A percentile compares a stretch with the other conserved stretches of the same genome.
Conservation (phyloP, 2,797 vertebrate genomes). For the Acanthiza pusilla region DNA sequence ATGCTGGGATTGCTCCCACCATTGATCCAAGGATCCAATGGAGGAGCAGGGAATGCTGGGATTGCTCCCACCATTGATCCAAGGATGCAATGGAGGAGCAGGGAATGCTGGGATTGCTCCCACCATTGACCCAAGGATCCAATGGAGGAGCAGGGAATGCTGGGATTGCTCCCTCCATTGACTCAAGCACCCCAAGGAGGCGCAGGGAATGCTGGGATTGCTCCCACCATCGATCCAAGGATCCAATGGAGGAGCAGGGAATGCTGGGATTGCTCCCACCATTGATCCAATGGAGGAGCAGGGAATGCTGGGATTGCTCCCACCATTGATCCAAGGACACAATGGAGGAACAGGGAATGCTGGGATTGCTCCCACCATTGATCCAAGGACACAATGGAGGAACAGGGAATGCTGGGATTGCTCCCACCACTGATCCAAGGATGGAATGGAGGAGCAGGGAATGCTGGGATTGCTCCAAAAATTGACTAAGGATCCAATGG, state of each 20-base stretch:
- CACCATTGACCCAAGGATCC: not conserved
- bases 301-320: not conserved
- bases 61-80: too few relatives aligned
- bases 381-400: not conserved
- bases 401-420: not conserved
- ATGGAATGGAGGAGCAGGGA: fast-evolving
- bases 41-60: not conserved
- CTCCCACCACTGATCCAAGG: too few relatives aligned
- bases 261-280: not conserved
- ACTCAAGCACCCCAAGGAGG: too few relatives aligned
- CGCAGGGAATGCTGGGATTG: too few relatives aligned
- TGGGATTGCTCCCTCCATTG: not conserved
- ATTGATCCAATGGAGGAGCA: not conserved
- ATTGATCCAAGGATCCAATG: not conserved
- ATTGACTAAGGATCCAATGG: too few relatives aligned
- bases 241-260: not conserved
- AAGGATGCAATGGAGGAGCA: fast-evolving
- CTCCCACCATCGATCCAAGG: not conserved
- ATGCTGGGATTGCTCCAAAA: not conserved
- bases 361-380: not conserved
- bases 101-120: not conserved
- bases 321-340: not conserved
- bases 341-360: fast-evolving
- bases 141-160: too few relatives aligned
- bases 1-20: fast-evolving